Evolutionary conservation across 2,888 invertebrate species (phyloP).

Genomic region (Exephanes ischioxanthus): DNA sequence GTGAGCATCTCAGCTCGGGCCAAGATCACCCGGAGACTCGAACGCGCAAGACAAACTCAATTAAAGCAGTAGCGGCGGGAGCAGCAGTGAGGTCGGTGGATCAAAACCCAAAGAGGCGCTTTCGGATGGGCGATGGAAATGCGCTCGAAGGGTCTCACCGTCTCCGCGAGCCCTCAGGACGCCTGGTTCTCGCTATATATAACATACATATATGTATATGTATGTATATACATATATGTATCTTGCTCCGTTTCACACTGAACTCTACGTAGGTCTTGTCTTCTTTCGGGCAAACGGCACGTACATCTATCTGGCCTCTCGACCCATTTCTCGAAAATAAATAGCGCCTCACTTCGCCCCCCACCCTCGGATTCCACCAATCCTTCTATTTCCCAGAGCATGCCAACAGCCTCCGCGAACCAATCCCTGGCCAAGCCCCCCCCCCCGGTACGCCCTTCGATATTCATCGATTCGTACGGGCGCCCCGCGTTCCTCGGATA

Average conservation of each 20-base stretch:
- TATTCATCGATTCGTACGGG: constrained; percentile 55
- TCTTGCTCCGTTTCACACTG: background rate
- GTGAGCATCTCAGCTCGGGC: constrained; percentile 29
- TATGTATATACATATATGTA: background rate
- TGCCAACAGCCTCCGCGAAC: constrained; percentile 27
- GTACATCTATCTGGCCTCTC: constrained; percentile 43
- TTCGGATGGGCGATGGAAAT: constrained; percentile 71
- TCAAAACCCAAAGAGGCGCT: constrained; percentile 61
- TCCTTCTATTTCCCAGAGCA: constrained; percentile 23
- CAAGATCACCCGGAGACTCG: constrained; percentile 53
- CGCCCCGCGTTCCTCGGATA: constrained; percentile 37
- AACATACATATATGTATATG: background rate
- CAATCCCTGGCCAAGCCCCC: constrained; percentile 28
- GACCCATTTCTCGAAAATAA: constrained; percentile 61
- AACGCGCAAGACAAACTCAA: constrained; percentile 73
- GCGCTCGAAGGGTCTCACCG: constrained; percentile 45
- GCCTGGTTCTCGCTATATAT: background rate
- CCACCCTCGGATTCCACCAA: constrained; percentile 1
- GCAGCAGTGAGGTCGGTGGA: constrained; percentile 61
- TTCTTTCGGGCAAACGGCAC: constrained; percentile 41
- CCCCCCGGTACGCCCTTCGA: constrained; percentile 36
- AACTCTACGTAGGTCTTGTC: constrained; percentile 18
- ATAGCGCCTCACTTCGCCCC: constrained; percentile 37
- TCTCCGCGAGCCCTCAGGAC: constrained; percentile 35
- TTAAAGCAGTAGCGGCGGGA: constrained; percentile 66